Evolutionary conservation across 2,797 vertebrate species (phyloP), one percentile per base, ranked within the genome.

Genomic region (Hippoglossus hippoglossus): DNA sequence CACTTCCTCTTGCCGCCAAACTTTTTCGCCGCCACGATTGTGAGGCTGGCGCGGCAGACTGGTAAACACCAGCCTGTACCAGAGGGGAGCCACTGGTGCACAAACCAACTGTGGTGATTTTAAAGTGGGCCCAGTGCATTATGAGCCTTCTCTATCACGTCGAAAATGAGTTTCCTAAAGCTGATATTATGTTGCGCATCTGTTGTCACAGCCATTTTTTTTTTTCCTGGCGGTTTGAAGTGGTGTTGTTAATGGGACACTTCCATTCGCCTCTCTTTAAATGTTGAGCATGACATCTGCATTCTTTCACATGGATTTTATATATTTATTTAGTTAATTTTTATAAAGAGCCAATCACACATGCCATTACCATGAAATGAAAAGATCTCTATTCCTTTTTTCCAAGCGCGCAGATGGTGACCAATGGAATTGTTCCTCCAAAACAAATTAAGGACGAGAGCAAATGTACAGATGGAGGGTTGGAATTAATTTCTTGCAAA

Each of bases 401-500:
- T 61, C 73, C 63, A 73, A 84, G 75, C 49, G 28, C 76, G 85
- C 91, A 94, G 90, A 93, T 93, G 91, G 89, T 90, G 90, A 92
- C 90, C 90, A 89, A 84, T 80, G 59, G 79, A 92, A 89, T 85
- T 77, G 79, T 91, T 89, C 82, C 85, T 88, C 79, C 71, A 87
- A 88, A 91, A 87, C 89, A 86, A 91, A 94, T 93, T 90, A 91
- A 87, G 89, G 73, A 86, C 67, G 79, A 91, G 91, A 91, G 90
- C 87, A 92, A 93, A 91, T 61, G 87, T 91, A 91, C 92, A 94
- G 93, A 94, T 93, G 92, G 92, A 90, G 89, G 88, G 83, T 82
- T 83, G 85, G 87, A 94, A 94, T 94, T 92, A 93, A 93, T 94
- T 94, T 92, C 71, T 81, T 77, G 87, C 87, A 93, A 95, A 94